Percentiles rank a stretch among this genome's conserved stretches.
Conservation (phyloP, 2,888 invertebrate species). For the Andrena hattorfiana region DNA sequence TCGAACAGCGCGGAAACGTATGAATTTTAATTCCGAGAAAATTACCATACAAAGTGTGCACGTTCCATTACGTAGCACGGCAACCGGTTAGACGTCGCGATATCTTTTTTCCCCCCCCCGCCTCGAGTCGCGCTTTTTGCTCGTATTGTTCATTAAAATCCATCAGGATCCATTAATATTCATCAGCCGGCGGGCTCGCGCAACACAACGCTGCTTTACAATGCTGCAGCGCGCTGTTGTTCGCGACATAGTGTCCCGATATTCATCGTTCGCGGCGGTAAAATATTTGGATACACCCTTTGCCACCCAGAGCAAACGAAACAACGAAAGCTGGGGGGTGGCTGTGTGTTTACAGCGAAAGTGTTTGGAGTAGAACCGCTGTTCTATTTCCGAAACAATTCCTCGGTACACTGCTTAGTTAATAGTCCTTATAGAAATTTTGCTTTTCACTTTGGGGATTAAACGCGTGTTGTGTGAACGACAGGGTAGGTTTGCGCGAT, state of each 20-base stretch:
- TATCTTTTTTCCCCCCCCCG: conserved; percentile 33
- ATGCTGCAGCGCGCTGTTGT: conserved; percentile 15
- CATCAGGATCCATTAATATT: conserved; percentile 67
- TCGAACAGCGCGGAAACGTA: conserved; percentile 15
- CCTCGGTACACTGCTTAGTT: too few species aligned
- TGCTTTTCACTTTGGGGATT: not conserved
- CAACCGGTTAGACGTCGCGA: not conserved
- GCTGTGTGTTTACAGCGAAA: not conserved
- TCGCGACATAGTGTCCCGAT: conserved; percentile 16
- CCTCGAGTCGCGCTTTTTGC: conserved; percentile 29
- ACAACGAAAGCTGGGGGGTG: not conserved
- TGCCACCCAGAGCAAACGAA: not conserved
- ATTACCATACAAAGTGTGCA: conserved; percentile 60
- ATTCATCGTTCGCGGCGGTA: conserved; percentile 22
- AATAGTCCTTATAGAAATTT: too few species aligned
- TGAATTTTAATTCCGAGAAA: conserved; percentile 56
- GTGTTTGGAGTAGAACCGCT: not conserved
- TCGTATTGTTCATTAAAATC: conserved; percentile 63
- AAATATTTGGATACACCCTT: conserved; percentile 36
- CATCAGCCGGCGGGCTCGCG: conserved; percentile 45
- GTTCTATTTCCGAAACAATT: not conserved
- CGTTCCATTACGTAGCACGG: conserved; percentile 21
- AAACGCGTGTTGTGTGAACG: not conserved
- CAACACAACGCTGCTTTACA: conserved; percentile 42
- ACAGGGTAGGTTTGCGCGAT: not conserved